Evolutionary conservation across 1,140 invertebrate species (phyloP).

Genomic region (Leptinotarsa lineolata): DNA sequence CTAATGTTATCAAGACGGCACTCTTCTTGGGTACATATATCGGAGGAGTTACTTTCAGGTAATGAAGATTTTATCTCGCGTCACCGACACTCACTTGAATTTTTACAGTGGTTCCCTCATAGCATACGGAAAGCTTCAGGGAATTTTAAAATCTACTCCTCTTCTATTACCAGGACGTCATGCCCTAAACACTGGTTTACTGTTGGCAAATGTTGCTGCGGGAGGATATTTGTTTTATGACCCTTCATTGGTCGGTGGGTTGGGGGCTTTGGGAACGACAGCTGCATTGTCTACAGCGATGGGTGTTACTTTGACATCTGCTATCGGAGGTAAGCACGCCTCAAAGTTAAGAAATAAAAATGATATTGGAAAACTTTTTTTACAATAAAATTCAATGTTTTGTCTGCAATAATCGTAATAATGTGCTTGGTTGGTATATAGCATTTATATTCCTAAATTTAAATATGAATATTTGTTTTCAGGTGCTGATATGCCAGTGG

Average conservation of each 20-base stretch:
- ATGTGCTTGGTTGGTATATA: too few species aligned
- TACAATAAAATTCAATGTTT: too few species aligned
- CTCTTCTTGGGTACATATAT: slow-evolving; percentile 90
- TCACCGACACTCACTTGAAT: slow-evolving; percentile 13
- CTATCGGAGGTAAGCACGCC: slow-evolving; percentile 73
- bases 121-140: slow-evolving; percentile 91
- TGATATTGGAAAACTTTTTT: too few species aligned
- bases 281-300: slow-evolving; percentile 74
- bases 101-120: slow-evolving; percentile 77
- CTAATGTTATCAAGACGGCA: slow-evolving; percentile 83
- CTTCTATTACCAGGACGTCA: slow-evolving; percentile 83
- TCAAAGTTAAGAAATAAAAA: too few species aligned
- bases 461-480: slow-evolving; percentile 30
- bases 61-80: not conserved
- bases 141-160: slow-evolving; percentile 77
- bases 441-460: too few species aligned
- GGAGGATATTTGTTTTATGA: slow-evolving; percentile 72
- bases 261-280: slow-evolving; percentile 72
- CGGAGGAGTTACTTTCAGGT: slow-evolving; percentile 86
- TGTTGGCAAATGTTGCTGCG: slow-evolving; percentile 71
- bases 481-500: slow-evolving; percentile 92
- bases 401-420: too few species aligned
- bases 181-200: slow-evolving; percentile 71
- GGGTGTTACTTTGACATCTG: slow-evolving; percentile 86
- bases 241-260: slow-evolving; percentile 67